phyloP scores from a whole-genome alignment of 2,113 vertebrate species.

The Cephalopholis sonnerati region DNA sequence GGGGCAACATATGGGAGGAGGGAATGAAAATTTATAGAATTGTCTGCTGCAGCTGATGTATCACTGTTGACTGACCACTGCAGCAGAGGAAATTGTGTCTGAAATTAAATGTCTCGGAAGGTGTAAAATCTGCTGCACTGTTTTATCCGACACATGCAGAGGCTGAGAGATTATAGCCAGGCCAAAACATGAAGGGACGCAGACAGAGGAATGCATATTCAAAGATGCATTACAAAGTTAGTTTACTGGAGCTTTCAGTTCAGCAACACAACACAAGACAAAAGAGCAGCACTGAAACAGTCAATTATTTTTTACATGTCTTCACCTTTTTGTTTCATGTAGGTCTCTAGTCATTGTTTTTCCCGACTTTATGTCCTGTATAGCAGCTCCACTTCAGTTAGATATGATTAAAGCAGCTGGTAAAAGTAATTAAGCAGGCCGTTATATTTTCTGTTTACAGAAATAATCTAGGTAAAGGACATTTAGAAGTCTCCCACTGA shows the following conservation, averaged over 20 bases:
- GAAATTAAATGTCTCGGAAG: neutral
- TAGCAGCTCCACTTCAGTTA: neutral
- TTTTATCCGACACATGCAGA: neutral
- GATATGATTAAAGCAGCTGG: neutral
- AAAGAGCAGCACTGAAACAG: neutral
- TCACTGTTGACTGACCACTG: neutral
- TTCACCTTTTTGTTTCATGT: neutral
- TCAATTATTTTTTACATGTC: neutral
- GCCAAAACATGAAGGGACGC: neutral
- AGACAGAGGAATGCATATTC: neutral
- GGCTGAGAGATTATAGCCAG: too few relatives aligned
- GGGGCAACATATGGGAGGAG: neutral
- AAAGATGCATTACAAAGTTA: neutral
- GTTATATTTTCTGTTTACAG: neutral
- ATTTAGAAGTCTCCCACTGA: too few relatives aligned
- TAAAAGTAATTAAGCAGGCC: neutral
- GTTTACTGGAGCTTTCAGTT: neutral
- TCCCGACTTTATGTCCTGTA: neutral
- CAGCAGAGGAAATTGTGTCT: neutral
- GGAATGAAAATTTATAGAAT: neutral
- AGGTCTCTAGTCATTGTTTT: neutral
- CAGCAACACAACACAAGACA: neutral
- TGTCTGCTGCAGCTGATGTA: neutral
- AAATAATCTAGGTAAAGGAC: neutral
- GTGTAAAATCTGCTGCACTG: neutral